These are phyloP conservation scores for Drosophila ohnishii DNA, from an alignment of 1,140 invertebrate genomes.

Conservation along the genomic window DNA sequence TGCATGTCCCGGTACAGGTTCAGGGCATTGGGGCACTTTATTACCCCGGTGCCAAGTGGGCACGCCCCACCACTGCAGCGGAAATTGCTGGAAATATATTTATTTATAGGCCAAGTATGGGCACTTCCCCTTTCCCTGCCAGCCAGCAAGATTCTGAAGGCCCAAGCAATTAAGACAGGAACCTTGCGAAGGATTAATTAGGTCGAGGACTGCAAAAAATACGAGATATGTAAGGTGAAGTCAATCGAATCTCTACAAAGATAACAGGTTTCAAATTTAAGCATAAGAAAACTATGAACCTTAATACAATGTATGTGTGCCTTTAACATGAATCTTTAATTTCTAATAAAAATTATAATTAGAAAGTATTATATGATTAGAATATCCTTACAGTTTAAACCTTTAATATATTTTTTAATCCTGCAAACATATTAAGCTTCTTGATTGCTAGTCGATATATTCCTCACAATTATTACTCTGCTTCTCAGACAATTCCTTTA, in stretches of 20 bases:
- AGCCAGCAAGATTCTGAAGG: conserved; percentile 25
- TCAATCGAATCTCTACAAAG: neutral
- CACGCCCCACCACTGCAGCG: conserved; percentile 41
- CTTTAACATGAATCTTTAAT: too few species aligned
- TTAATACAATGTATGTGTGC: neutral
- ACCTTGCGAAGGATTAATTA: conserved; percentile 28
- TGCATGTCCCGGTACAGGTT: conserved; percentile 15
- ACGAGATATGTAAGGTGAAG: neutral
- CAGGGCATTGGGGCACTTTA: conserved; percentile 40
- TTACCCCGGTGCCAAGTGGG: conserved; percentile 44
- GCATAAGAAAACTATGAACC: neutral
- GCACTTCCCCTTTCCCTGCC: conserved; percentile 4
- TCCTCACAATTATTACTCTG: neutral
- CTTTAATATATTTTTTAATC: too few species aligned
- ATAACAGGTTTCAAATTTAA: too few species aligned
- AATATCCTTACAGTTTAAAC: too few species aligned
- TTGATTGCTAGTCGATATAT: too few species aligned
- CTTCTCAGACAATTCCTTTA: neutral
- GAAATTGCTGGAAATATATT: conserved; percentile 60
- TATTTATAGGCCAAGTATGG: conserved; percentile 48
- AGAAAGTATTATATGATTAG: too few species aligned
- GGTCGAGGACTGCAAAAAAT: conserved; percentile 7
- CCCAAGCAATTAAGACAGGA: conserved; percentile 35
- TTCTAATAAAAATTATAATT: too few species aligned
- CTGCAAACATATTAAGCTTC: too few species aligned